Evolutionary conservation across 2,888 invertebrate species (phyloP), one percentile per base, ranked within the genome.

Genomic region (Lysandra coridon): DNA sequence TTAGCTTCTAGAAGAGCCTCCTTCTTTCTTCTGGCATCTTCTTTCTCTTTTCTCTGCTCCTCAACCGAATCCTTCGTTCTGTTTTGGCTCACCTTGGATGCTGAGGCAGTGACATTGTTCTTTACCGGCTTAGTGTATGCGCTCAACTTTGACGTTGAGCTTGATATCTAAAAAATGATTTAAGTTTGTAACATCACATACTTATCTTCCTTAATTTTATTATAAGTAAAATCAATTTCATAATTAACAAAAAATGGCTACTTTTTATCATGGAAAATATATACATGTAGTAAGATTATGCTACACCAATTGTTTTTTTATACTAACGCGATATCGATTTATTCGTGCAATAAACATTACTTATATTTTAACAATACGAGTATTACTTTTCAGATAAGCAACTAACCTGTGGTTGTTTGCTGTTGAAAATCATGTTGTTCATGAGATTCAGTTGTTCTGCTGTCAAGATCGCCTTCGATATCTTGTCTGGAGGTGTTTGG

Each of bases 1-100:
- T 95, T 93, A 10, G 95, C 95, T 80, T 95, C 95, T 17, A 96
- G 84, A 79, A 96, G 83, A 3, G 96, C 96, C 40, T 96, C 96
- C 79, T 95, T 95, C 88, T 96, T 96, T 83, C 89, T 91, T 78
- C 92, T 86, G 0, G 95, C 95, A 79, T 95, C 95, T 79, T 95
- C 95, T 80, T 64, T 89, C 87, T 82, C 91, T 73, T 83, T 87
- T 84, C 60, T 87, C 82, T 92, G 92, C n/a, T 85, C 94, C 0
- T 89, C 91, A 0, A 85, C 87, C 4, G 86, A 86, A 75, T 95
- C 95, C 0, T 90, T 89, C 1, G 90, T 86, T 5, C 84, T 86
- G 77, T 79, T 86, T 49, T 90, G 84, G 64, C 86, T 88, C 0
- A 89, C 73, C 60, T 93, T 93, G 14, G 91, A 91, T 0, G 91